Percentiles rank a stretch among this genome's conserved stretches.
Evolutionary conservation across 1,140 invertebrate genomes (phyloP).

Genomic region (Drosophila bocki): DNA sequence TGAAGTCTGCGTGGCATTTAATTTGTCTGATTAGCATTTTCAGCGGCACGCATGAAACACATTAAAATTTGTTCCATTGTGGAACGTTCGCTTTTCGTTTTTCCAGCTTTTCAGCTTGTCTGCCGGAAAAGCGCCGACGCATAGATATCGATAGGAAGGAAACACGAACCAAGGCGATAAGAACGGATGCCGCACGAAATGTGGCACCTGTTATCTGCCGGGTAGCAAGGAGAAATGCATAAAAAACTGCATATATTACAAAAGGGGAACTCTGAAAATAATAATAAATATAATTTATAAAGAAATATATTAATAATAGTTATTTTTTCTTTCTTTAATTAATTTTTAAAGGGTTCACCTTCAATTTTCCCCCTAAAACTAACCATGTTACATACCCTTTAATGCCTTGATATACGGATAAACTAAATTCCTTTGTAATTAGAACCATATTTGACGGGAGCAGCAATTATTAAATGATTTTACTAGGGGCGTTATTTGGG

Average conservation of each 20-base stretch:
- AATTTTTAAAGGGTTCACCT: background rate
- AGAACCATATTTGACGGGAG: slow-evolving; percentile 21
- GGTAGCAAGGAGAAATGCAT: background rate
- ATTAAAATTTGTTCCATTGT: slow-evolving; percentile 68
- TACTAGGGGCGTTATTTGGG: background rate
- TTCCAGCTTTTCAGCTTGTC: slow-evolving; percentile 16
- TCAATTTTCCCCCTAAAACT: background rate
- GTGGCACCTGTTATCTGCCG: slow-evolving; percentile 42
- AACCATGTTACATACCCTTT: background rate
- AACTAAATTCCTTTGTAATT: slow-evolving; percentile 13
- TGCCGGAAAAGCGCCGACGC: slow-evolving; percentile 44
- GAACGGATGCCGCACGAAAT: slow-evolving; percentile 27
- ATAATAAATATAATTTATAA: slow-evolving; percentile 4
- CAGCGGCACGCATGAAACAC: slow-evolving; percentile 80
- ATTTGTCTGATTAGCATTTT: slow-evolving; percentile 84
- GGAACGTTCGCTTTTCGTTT: slow-evolving; percentile 4
- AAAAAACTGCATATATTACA: slow-evolving; percentile 13
- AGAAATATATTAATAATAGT: background rate
- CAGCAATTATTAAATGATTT: slow-evolving; percentile 25
- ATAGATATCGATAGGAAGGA: slow-evolving; percentile 41
- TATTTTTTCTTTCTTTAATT: background rate
- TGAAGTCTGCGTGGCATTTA: slow-evolving; percentile 72
- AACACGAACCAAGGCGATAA: slow-evolving; percentile 37
- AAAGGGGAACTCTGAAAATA: background rate
- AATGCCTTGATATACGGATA: background rate